Base-by-base conservation (phyloP, 2,113 vertebrate genomes). In the Pelecanoides urinatrix region DNA sequence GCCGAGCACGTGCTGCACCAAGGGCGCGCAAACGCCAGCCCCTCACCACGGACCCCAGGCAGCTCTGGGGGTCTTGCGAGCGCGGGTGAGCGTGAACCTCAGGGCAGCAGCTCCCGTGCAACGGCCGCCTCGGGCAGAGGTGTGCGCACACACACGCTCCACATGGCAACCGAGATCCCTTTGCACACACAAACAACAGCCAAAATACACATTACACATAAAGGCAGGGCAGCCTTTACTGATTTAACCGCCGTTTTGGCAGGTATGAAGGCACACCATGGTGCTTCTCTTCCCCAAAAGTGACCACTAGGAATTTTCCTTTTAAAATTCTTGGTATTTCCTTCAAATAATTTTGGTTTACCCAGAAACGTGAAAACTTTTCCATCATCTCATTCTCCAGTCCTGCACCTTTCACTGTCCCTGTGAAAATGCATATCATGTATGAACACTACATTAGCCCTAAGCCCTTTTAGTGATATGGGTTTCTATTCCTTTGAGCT, bases 201-300 rank as follows among this genome's bases (percentile, higher is more conserved):
- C 55, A 47, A 36, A 44, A 11, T 7, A 66, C 1, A 7, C 1
- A 0, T 2, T 5, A 10, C 16, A n/a, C n/a, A n/a, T n/a, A n/a
- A n/a, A 2, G 55, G 61, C 74, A 50, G 26, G 36, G 71, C 61
- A 36, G 55, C 56, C 68, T 44, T 49, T 13, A 6, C 26, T 17
- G 32, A 21, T 23, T 7, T 11, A 6, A 42, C 50, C 0, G 0
- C 4, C 4, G 8, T 7, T 42, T 13, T 27, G 55, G n/a, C 58
- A 58, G 74, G 40, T 4, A 42, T 3, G 2, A 34, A 56, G 47
- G 20, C 38, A 34, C 75, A 21, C 12, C 2, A 6, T 2, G 9
- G 25, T 23, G 23, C 26, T 26, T 20, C 44, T 79, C 45, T 44
- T 80, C 13, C n/a, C 38, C 1, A 0, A 15, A 63, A 63, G 10